These are phyloP conservation scores for Scolanthus callimorphus DNA, from an alignment of 92 coral and sea anemone species.

Conservation along the genomic window DNA sequence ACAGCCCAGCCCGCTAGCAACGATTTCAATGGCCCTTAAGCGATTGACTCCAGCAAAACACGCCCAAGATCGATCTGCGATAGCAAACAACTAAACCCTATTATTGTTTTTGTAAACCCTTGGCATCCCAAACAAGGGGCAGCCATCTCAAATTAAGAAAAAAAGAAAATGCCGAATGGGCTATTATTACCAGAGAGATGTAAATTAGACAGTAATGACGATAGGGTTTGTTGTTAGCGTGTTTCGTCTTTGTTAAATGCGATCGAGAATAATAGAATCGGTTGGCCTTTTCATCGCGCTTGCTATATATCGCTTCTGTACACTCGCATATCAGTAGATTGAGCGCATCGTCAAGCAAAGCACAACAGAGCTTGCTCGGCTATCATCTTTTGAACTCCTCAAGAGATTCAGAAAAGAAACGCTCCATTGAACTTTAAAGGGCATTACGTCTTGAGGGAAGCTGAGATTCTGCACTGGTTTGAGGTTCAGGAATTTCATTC, in stretches of 20 bases:
- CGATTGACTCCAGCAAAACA: not conserved
- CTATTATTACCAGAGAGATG: slow-evolving; percentile 16
- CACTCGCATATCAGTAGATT: not conserved
- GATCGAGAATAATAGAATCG: slow-evolving; percentile 24
- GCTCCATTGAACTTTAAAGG: no score
- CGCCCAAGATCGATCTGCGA: slow-evolving; percentile 23
- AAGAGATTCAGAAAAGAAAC: no score
- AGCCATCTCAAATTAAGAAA: slow-evolving; percentile 13
- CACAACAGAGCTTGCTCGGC: not conserved
- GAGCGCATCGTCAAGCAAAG: not conserved
- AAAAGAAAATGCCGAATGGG: slow-evolving; percentile 15
- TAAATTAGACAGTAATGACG: slow-evolving; percentile 26
- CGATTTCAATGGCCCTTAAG: not conserved
- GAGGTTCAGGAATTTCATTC: no score
- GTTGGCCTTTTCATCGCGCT: slow-evolving; percentile 26
- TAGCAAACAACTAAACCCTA: slow-evolving; percentile 5
- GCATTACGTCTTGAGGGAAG: no score
- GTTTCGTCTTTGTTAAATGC: slow-evolving; percentile 19
- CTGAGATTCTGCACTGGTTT: no score
- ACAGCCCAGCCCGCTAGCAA: not conserved
- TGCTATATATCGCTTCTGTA: slow-evolving; percentile 13
- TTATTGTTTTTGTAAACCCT: slow-evolving; percentile 9
- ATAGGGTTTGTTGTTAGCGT: slow-evolving; percentile 24
- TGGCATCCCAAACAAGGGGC: slow-evolving; percentile 13
- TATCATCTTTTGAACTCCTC: no score